A percentile compares a stretch with the other conserved stretches of the same genome.
Evolutionary conservation across 2,797 vertebrate species (phyloP).

Genomic region (Miichthys miiuy): DNA sequence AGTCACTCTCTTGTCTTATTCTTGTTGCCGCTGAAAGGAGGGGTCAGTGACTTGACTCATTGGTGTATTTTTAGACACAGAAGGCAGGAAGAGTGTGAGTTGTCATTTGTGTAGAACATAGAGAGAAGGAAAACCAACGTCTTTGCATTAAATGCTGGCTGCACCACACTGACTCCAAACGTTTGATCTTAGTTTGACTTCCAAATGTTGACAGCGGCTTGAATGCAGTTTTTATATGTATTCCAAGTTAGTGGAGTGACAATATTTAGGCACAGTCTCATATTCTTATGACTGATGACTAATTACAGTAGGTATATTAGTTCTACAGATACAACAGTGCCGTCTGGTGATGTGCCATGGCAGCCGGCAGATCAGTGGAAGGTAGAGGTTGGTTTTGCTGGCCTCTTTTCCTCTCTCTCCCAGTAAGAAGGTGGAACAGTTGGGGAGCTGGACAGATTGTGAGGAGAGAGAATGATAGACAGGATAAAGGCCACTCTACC

Average conservation of each 20-base stretch:
- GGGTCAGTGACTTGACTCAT: conserved; percentile 72
- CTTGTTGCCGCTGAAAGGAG: conserved; percentile 61
- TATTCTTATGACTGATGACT: conserved; percentile 16
- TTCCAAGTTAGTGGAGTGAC: not conserved
- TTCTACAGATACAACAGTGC: conserved; percentile 49
- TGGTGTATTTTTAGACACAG: conserved; percentile 84
- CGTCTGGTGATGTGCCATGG: conserved; percentile 52
- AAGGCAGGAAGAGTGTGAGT: conserved; percentile 77
- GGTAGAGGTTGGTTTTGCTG: conserved; percentile 58
- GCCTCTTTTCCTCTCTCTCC: conserved; percentile 49
- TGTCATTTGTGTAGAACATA: conserved; percentile 68
- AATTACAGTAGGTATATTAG: conserved; percentile 24
- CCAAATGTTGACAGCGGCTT: conserved; percentile 5
- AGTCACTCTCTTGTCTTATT: conserved; percentile 51
- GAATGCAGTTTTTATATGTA: conserved; percentile 5
- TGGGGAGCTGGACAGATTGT: conserved; percentile 56
- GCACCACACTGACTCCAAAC: conserved; percentile 47
- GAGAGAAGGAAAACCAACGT: conserved; percentile 73
- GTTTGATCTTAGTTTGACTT: conserved; percentile 13
- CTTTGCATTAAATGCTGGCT: conserved; percentile 72
- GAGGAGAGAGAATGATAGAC: conserved; percentile 74
- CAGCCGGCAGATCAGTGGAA: conserved; percentile 72
- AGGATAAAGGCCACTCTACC: conserved; percentile 91
- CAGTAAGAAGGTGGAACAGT: conserved; percentile 50
- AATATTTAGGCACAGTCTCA: conserved; percentile 9